These are phyloP conservation scores for Strigops habroptila DNA, from an alignment of 2,113 vertebrate genomes.

Conservation along the genomic window DNA sequence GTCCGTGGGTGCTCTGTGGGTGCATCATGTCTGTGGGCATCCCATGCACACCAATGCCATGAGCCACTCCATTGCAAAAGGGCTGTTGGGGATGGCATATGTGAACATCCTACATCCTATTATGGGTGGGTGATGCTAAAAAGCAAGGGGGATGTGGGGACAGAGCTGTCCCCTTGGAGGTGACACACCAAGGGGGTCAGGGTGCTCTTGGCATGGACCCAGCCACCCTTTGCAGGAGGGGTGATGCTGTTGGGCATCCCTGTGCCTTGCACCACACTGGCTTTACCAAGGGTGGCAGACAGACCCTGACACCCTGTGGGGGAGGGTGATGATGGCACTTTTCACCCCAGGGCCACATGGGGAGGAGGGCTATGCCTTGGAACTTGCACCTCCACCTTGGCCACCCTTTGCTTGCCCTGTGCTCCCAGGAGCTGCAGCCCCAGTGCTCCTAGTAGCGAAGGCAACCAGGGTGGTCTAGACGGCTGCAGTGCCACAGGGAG, in stretches of 20 bases:
- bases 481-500: too few species aligned
- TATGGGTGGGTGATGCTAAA: neutral
- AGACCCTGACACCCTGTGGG: neutral
- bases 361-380: neutral
- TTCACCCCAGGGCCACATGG: neutral
- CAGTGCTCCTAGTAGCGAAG: accelerated
- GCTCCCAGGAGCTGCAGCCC: neutral
- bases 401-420: accelerated
- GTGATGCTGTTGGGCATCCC: neutral
- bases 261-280: too few species aligned
- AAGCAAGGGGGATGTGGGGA: neutral
- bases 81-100: accelerated
- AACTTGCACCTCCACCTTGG: neutral
- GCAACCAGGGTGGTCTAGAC: neutral
- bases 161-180: neutral
- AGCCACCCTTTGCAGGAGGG: neutral
- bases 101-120: accelerated
- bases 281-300: neutral
- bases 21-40: accelerated
- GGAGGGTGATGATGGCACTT: neutral
- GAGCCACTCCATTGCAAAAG: neutral
- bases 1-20: neutral
- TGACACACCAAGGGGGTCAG: neutral
- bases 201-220: neutral
- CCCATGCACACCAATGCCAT: accelerated